Conservation (phyloP, 2,888 invertebrate genomes). For the Dicroscelio sp. region DNA sequence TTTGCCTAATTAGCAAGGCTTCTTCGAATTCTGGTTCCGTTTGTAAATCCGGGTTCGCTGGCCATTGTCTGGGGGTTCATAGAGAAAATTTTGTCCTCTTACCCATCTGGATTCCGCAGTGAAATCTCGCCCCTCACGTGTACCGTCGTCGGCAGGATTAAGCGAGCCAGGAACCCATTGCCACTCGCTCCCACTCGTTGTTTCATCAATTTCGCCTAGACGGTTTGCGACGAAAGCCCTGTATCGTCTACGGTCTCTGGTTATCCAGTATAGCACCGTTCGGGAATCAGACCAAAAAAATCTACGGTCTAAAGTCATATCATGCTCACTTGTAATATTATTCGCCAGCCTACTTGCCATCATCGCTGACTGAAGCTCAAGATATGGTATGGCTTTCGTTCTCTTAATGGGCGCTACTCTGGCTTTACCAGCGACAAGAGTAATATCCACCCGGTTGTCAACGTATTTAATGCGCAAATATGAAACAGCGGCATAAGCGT, state of each 20-base stretch:
- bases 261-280: neutral
- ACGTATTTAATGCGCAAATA: constrained; percentile 26
- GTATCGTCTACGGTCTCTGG: neutral
- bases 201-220: too few relatives aligned
- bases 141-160: constrained; percentile 80
- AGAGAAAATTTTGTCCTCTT: neutral
- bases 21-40: neutral
- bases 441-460: neutral
- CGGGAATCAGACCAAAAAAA: constrained; percentile 2
- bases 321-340: neutral
- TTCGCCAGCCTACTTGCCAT: neutral
- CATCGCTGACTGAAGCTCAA: constrained; percentile 47
- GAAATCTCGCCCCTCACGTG: neutral
- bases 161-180: constrained; percentile 70
- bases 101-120: neutral
- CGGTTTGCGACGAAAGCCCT: constrained; percentile 7
- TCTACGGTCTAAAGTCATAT: neutral
- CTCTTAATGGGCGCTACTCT: constrained; percentile 34
- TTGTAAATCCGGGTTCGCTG: neutral
- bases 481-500: too few relatives aligned
- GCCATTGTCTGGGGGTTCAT: neutral
- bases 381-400: constrained; percentile 31
- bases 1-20: neutral
- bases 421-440: constrained; percentile 28
- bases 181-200: neutral